Evolutionary conservation across 2,888 invertebrate species (phyloP), one percentile per base, ranked within the genome.

Genomic region (Taphrorychus bicolor): DNA sequence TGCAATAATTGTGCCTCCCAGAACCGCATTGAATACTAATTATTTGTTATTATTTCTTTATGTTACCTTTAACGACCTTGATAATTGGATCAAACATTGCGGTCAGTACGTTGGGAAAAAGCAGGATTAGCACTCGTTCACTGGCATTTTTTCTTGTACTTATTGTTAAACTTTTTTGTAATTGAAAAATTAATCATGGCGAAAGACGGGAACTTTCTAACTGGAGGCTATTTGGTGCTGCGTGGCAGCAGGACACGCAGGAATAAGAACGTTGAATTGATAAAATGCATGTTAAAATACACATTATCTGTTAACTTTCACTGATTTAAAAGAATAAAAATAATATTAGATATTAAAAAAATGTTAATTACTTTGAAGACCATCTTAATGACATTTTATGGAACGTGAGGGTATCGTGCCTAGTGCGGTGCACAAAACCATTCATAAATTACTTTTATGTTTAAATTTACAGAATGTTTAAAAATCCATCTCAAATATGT

Each of bases 41-140:
- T 45, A 45, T 16, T 45, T 45, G 17, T 17, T 45, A 16, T 16
- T 45, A 45, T 17, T 32, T 45, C 9, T 45, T 45, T 45, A 17
- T 45, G 9, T 45, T 45, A 5, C 45, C 5, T n/a, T 45, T 51
- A 18, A 51, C 5, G 51, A 18, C 51, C 51, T 51, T 51, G 51
- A 51, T 21, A 51, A 21, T 22, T 51, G 18, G 51, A 17, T 57
- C 57, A 41, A 41, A 40, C 18, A 2, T 45, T 45, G n/a, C 3
- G 1, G 7, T 9, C 11, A 32, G 11, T 32, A 32, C 32, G 32
- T 32, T 3, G 7, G 11, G 32, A 32, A 32, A 32, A 2, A 32
- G 7, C 32, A 32, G 11, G 32, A 32, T 32, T 32, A 32, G 11
- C 32, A 32, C 32, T 32, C 32, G 32, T 32, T 32, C 11, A n/a